Conservation (phyloP, 2,888 invertebrate genomes). For the Mayetiola destructor region DNA sequence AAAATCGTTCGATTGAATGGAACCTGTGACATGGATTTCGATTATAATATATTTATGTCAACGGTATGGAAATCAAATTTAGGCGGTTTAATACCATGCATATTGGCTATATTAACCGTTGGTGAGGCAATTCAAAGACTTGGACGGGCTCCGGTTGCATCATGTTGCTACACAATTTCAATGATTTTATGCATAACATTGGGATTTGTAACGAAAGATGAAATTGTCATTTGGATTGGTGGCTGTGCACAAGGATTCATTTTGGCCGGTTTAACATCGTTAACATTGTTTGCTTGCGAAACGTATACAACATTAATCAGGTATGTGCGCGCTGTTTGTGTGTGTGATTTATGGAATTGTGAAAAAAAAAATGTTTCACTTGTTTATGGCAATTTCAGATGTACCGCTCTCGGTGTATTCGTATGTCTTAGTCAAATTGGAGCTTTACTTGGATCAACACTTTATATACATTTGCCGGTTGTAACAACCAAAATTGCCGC, state of each 20-base stretch:
- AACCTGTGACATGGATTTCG: conserved; percentile 33
- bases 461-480: conserved; percentile 19
- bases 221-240: conserved; percentile 21
- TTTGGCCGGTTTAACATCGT: conserved; percentile 19
- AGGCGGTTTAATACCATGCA: conserved; percentile 19
- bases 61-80: conserved; percentile 20
- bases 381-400: no score
- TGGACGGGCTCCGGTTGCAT: conserved; percentile 21
- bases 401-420: conserved; percentile 21
- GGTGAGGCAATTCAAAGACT: conserved; percentile 20
- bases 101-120: conserved; percentile 18
- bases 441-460: conserved; percentile 18
- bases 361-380: neutral
- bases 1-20: conserved; percentile 35
- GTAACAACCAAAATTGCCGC: conserved; percentile 20
- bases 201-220: conserved; percentile 20
- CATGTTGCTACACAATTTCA: conserved; percentile 19
- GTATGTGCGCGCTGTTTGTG: conserved; percentile 14
- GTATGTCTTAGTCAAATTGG: conserved; percentile 20
- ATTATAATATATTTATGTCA: conserved; percentile 21
- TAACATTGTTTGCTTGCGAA: conserved; percentile 21
- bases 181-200: conserved; percentile 20
- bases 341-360: neutral
- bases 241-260: conserved; percentile 21
- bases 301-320: conserved; percentile 21